Conservation (phyloP, 1,140 invertebrate genomes). For the Pinna nobilis region DNA sequence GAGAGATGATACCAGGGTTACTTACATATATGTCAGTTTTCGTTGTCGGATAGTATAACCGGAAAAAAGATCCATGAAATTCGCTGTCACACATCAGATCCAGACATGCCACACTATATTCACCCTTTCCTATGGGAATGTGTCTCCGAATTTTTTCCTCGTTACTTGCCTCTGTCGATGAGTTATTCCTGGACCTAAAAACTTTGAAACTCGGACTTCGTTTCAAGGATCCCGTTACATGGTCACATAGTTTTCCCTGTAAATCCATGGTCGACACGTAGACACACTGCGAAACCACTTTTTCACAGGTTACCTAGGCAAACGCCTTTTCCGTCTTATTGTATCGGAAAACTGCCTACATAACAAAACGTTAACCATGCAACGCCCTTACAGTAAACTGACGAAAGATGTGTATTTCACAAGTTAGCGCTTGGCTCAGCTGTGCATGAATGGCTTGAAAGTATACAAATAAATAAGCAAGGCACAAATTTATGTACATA, state of each 20-base stretch:
- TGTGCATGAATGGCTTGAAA: too few relatives aligned
- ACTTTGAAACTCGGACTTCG: background rate
- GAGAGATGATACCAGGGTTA: too few relatives aligned
- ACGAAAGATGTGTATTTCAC: too few relatives aligned
- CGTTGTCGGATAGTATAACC: slow-evolving; percentile 66
- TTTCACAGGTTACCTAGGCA: too few relatives aligned
- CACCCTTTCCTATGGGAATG: slow-evolving; percentile 56
- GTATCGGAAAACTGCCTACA: too few relatives aligned
- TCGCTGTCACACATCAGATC: slow-evolving; percentile 62
- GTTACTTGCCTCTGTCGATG: too few relatives aligned
- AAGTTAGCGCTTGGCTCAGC: too few relatives aligned
- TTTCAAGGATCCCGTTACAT: background rate
- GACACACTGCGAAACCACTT: background rate
- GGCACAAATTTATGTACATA: too few relatives aligned
- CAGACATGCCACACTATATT: slow-evolving; percentile 64
- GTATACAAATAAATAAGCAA: too few relatives aligned
- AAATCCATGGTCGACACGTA: background rate
- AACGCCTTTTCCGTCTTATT: too few relatives aligned
- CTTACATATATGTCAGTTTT: slow-evolving; percentile 55
- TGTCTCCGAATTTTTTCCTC: slow-evolving; percentile 49
- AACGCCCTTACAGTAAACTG: too few relatives aligned
- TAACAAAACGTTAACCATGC: too few relatives aligned
- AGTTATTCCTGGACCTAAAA: background rate
- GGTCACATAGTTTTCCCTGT: background rate
- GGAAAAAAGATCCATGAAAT: slow-evolving; percentile 57